Conservation (phyloP, 2,113 vertebrate species). For the Sturnira hondurensis region DNA sequence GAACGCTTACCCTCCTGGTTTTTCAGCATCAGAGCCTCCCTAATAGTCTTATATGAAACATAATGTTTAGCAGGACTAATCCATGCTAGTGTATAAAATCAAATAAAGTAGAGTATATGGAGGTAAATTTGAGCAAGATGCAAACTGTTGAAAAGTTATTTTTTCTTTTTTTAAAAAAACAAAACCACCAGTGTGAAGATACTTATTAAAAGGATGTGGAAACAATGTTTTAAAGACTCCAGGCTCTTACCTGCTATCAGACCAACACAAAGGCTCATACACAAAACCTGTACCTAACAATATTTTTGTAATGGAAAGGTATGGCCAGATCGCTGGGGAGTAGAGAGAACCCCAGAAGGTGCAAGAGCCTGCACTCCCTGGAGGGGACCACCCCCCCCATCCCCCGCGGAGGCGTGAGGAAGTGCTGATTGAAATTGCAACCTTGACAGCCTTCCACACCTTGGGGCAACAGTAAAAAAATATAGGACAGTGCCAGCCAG, state of each 20-base stretch:
- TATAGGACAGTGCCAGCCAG: too few species aligned
- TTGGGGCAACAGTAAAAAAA: too few species aligned
- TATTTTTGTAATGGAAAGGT: background rate
- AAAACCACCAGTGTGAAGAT: slow-evolving; percentile 40
- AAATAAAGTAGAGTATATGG: background rate
- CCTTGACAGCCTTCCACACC: too few species aligned
- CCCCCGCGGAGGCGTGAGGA: too few species aligned
- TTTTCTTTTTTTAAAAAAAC: background rate
- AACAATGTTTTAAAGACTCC: slow-evolving; percentile 29
- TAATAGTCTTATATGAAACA: background rate
- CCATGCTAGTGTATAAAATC: background rate
- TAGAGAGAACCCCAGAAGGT: too few species aligned
- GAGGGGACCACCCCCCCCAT: too few species aligned
- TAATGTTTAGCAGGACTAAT: background rate
- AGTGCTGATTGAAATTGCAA: too few species aligned
- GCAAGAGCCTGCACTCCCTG: too few species aligned
- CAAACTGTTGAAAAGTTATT: background rate
- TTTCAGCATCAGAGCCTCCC: background rate
- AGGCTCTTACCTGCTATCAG: slow-evolving; percentile 42
- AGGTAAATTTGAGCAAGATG: background rate
- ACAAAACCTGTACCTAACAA: background rate
- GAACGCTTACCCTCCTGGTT: background rate
- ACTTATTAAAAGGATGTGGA: background rate
- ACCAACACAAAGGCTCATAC: background rate
- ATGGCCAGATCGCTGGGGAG: too few species aligned